Evolutionary conservation across 2,888 invertebrate species (phyloP), one percentile per base, ranked within the genome.

Genomic region (Sipunculus nudus): DNA sequence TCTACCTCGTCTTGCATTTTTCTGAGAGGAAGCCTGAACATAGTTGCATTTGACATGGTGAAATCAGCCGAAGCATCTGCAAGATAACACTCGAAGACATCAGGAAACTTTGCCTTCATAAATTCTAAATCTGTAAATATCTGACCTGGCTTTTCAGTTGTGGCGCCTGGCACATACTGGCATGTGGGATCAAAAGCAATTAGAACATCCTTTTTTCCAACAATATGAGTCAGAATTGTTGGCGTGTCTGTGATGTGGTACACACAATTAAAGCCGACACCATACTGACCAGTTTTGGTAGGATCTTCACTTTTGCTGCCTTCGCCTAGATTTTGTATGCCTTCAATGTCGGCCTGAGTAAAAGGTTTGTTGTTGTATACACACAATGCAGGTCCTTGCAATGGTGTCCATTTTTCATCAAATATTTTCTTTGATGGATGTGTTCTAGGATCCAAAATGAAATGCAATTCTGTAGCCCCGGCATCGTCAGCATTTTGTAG

Each of bases 231-330:
- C 28, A 78, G 54, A 50, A 80, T 75, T 19, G 77, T 74, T 0
- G 81, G 81, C 1, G 65, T 75, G 62, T 81, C 80, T 25, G 81
- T 80, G 8, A 81, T 45, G 63, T 80, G 76, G 58, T 80, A 81
- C 3, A 80, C 78, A 10, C 73, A 76, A 61, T 78, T 81, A 61
- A 81, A 81, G 0, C 81, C 81, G 48, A 81, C 75, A 26, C 81
- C 81, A 69, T 76, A 81, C 53, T 79, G 76, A 8, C 81, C 81
- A 1, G 75, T 78, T 57, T 77, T 78, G 54, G 70, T 61, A 5
- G 76, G 68, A 56, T 80, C 79, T 10, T 68, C 63, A 10, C 55
- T 45, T 65, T 81, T 80, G 55, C 78, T 78, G 2, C 81, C 81
- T 45, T 70, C 66, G 8, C 81, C 79, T 21, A 81, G 68, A 52